Percentiles rank a stretch among this genome's conserved stretches.
Conservation (phyloP, 1,140 invertebrate species). For the Chironomus tepperi region DNA sequence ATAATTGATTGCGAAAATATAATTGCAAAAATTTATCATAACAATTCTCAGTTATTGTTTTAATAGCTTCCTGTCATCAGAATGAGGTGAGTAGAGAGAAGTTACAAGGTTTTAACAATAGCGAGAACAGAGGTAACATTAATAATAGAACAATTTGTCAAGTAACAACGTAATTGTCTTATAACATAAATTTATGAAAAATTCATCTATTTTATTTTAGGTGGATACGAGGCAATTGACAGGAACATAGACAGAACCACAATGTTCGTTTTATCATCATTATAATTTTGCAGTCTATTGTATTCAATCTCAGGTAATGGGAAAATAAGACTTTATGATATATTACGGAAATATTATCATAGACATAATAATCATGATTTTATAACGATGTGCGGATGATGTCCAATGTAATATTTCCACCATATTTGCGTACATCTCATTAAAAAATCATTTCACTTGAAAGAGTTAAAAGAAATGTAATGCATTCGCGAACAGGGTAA, state of each 20-base stretch:
- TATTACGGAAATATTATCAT: too few relatives aligned
- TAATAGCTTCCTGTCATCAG: conserved; percentile 11
- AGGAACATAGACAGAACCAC: not conserved
- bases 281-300: too few relatives aligned
- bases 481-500: too few relatives aligned
- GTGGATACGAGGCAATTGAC: not conserved
- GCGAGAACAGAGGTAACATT: not conserved
- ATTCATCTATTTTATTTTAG: not conserved
- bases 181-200: not conserved
- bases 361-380: too few relatives aligned
- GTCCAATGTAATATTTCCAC: too few relatives aligned
- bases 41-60: not conserved
- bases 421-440: too few relatives aligned
- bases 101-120: not conserved
- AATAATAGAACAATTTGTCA: conserved; percentile 11
- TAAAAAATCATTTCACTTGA: too few relatives aligned
- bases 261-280: not conserved
- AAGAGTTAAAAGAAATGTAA: too few relatives aligned
- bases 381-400: too few relatives aligned
- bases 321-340: too few relatives aligned
- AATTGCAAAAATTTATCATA: not conserved
- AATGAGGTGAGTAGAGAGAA: not conserved
- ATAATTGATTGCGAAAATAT: not conserved
- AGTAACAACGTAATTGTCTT: not conserved
- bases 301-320: too few relatives aligned